Conservation (phyloP, 2,888 invertebrate genomes). For the Tridacna crocea region DNA sequence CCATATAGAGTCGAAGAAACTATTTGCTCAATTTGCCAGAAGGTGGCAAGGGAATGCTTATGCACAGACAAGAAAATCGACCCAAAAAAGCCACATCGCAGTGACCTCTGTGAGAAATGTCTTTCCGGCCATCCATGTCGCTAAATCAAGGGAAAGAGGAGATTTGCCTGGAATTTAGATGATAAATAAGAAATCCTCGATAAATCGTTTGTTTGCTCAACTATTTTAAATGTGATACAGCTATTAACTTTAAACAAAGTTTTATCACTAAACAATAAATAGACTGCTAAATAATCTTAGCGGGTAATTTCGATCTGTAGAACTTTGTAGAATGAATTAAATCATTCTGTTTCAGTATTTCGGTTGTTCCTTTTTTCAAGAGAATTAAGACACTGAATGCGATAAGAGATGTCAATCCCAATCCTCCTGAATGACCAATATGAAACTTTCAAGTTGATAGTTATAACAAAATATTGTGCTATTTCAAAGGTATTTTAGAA, state of each 20-base stretch:
- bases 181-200: background rate
- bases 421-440: no score
- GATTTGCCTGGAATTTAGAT: background rate
- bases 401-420: no score
- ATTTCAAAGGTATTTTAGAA: no score
- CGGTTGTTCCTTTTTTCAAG: no score
- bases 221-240: background rate
- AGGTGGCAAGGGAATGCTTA: slow-evolving; percentile 43
- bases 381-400: no score
- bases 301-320: background rate
- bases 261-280: background rate
- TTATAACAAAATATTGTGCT: no score
- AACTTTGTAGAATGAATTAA: background rate
- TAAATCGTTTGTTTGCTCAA: no score
- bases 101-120: slow-evolving; percentile 71
- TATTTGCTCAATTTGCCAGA: slow-evolving; percentile 61
- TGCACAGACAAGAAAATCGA: slow-evolving; percentile 59
- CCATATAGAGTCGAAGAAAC: slow-evolving; percentile 68
- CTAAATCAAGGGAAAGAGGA: background rate
- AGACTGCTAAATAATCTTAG: background rate
- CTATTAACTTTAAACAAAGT: background rate
- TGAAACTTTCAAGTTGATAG: no score
- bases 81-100: slow-evolving; percentile 66
- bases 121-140: slow-evolving; percentile 36
- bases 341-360: no score